A percentile compares a stretch with the other conserved stretches of the same genome.
Conservation (phyloP, 2,797 vertebrate genomes). For the Esox masquinongy region DNA sequence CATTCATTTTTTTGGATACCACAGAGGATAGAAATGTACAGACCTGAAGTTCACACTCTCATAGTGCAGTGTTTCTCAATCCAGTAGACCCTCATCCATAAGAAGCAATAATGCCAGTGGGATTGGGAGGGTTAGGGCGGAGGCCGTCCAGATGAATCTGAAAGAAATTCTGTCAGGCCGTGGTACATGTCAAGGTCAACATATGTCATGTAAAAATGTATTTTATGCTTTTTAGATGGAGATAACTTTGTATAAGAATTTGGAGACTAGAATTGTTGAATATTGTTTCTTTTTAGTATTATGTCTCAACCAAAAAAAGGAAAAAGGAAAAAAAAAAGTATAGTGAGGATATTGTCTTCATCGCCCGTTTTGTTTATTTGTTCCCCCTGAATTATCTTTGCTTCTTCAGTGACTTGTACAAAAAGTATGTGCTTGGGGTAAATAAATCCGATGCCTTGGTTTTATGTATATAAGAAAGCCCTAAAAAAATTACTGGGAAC, state of each 20-base stretch:
- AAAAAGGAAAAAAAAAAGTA: too few relatives aligned
- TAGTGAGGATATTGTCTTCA: constrained; percentile 28
- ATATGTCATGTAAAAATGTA: constrained; percentile 82
- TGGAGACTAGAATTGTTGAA: constrained; percentile 77
- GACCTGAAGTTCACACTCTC: constrained; percentile 41
- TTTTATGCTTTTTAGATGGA: constrained; percentile 89
- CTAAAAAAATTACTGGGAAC: constrained; percentile 26
- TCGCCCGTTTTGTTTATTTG: constrained; percentile 24
- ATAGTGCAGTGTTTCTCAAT: constrained; percentile 54
- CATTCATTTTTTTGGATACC: constrained; percentile 44
- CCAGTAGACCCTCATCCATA: constrained; percentile 59
- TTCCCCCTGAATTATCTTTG: constrained; percentile 55
- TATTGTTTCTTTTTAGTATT: constrained; percentile 65
- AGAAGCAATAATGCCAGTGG: constrained; percentile 78
- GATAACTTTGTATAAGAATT: constrained; percentile 85
- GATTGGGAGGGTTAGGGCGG: constrained; percentile 46
- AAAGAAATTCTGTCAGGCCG: constrained; percentile 66
- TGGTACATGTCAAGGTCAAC: constrained; percentile 70
- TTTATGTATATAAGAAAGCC: constrained; percentile 30
- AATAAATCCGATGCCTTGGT: constrained; percentile 2
- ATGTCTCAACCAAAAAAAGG: constrained; percentile 59
- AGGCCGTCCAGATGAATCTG: constrained; percentile 53
- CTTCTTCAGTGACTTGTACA: constrained; percentile 45
- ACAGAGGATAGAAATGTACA: constrained; percentile 58
- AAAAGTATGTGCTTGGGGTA: constrained; percentile 33